phyloP scores from a whole-genome alignment of 2,888 invertebrate genomes.

The Mesorhabditis spiculigera region DNA sequence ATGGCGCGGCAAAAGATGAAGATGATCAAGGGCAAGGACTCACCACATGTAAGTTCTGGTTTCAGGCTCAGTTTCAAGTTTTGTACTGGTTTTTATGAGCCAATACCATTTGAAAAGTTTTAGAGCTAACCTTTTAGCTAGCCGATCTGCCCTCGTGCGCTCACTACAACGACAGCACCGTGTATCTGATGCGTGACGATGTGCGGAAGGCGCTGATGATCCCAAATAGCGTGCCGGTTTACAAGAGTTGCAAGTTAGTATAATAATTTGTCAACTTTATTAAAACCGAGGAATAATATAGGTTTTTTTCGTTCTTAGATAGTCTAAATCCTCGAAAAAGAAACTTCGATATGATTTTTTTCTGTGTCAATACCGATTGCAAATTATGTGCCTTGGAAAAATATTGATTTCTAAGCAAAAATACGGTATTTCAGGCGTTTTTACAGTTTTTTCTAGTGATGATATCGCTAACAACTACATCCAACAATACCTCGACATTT shows the following conservation, averaged over 20 bases:
- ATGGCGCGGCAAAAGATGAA: no score
- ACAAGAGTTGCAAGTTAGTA: conserved; percentile 40
- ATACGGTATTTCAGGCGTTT: not conserved
- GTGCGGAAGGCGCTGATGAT: conserved; percentile 36
- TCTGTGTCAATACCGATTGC: no score
- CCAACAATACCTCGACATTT: conserved; percentile 43
- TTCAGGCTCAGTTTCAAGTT: no score
- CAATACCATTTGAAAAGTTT: no score
- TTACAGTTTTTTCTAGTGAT: conserved; percentile 19
- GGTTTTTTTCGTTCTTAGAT: no score
- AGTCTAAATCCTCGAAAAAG: no score
- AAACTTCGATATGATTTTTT: no score
- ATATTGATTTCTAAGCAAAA: not conserved
- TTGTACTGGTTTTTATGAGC: no score
- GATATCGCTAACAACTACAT: conserved; percentile 19
- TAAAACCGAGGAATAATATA: no score
- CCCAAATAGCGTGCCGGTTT: conserved; percentile 30
- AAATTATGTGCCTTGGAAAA: not conserved
- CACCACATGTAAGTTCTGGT: no score
- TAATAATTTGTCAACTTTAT: no score
- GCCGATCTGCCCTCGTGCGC: conserved; percentile 34
- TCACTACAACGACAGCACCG: conserved; percentile 39
- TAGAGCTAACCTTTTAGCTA: not conserved
- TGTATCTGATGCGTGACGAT: conserved; percentile 40
- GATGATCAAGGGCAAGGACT: no score